Evolutionary conservation across 2,888 invertebrate genomes (phyloP).

Genomic region (Oeneis ivallda): DNA sequence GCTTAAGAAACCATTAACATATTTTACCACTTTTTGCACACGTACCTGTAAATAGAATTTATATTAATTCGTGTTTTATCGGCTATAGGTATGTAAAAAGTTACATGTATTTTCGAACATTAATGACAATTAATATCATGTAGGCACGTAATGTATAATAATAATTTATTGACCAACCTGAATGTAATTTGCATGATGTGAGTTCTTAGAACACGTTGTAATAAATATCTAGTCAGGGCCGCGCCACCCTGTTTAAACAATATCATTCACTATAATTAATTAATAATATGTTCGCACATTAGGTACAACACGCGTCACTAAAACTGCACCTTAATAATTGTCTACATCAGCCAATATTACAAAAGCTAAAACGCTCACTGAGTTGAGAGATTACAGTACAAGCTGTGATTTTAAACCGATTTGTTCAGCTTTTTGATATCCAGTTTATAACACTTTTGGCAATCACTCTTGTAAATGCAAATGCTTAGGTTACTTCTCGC

Average conservation of each 20-base stretch:
- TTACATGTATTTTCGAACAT: not conserved
- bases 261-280: not conserved
- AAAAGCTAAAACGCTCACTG: too few relatives aligned
- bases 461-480: too few relatives aligned
- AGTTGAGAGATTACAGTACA: too few relatives aligned
- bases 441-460: too few relatives aligned
- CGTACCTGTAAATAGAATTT: not conserved
- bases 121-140: not conserved
- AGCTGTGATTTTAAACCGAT: too few relatives aligned
- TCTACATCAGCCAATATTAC: too few relatives aligned
- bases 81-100: not conserved
- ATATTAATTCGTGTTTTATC: not conserved
- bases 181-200: not conserved
- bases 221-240: slow-evolving; percentile 8
- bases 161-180: not conserved
- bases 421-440: too few relatives aligned
- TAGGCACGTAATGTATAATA: not conserved
- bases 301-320: not conserved
- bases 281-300: not conserved
- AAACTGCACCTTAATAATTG: too few relatives aligned
- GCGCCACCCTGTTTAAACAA: not conserved
- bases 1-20: too few relatives aligned
- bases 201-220: slow-evolving; percentile 1
- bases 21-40: not conserved
- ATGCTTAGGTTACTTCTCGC: too few relatives aligned